These are phyloP conservation scores for Proisotoma minuta DNA, from an alignment of 2,888 invertebrate species.

Conservation along the genomic window DNA sequence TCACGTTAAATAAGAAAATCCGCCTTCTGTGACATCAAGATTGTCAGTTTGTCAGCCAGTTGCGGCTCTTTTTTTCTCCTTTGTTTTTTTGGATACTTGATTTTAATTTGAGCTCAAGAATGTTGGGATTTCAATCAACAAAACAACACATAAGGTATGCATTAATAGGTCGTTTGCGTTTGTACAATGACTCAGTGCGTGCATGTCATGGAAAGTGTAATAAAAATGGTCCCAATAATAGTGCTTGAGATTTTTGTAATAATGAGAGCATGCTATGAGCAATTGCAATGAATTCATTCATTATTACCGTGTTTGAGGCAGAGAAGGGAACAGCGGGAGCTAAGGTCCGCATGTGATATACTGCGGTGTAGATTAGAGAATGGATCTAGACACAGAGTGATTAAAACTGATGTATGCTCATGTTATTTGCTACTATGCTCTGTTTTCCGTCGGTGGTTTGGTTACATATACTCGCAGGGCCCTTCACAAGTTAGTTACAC, in stretches of 20 bases:
- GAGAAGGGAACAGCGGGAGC: constrained; percentile 7
- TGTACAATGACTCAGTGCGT: no score
- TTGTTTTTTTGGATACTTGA: no score
- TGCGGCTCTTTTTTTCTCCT: neutral
- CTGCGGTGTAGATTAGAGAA: constrained; percentile 42
- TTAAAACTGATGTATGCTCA: constrained; percentile 46
- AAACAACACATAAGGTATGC: no score
- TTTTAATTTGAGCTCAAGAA: no score
- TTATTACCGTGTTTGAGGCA: neutral
- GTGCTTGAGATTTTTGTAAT: neutral
- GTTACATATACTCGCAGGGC: neutral
- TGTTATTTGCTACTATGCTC: constrained; percentile 24
- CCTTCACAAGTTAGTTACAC: no score
- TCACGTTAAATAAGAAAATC: constrained; percentile 37
- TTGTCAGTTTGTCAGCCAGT: neutral
- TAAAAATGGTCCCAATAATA: neutral
- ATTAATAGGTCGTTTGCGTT: no score
- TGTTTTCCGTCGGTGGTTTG: neutral
- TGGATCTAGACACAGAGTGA: constrained; percentile 43
- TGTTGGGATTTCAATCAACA: no score
- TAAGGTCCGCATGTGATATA: constrained; percentile 30
- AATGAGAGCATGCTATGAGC: neutral
- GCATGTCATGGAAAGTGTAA: neutral
- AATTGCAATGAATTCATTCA: neutral
- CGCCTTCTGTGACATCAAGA: neutral